Base-by-base conservation (phyloP, 2,113 vertebrate species). In the Dasyurus viverrinus region DNA sequence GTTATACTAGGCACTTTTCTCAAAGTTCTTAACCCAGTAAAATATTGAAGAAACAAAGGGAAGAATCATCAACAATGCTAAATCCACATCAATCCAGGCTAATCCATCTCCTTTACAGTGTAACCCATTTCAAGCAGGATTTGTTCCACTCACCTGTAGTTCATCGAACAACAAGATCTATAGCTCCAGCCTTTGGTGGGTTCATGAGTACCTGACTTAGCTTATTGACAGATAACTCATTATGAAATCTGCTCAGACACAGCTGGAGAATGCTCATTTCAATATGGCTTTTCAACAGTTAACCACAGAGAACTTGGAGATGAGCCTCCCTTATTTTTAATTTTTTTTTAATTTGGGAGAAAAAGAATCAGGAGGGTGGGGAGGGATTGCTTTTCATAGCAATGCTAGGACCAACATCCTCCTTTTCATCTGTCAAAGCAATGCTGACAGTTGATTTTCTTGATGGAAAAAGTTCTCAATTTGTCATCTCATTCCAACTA, bases 171-270 rank as follows among this genome's bases (percentile, higher is more conserved):
- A 7, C 50, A 7, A 9, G 26, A 36, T 27, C 53, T 92, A 68
- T 53, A 22, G 48, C 54, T 54, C 22, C 10, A 47, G 90, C 92
- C 91, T 48, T 23, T 46, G 84, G 42, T 46, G 55, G 53, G n/a
- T 6, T 92, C 53, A 19, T 24, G 36, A 22, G 91, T 14, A 54
- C 55, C 11, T 90, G 54, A 47, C 8, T 24, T 92, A 94, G 22
- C 24, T 89, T 26, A 57, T 30, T 46, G n/a, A 92, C 93, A 53
- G 94, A 95, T 24, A 68, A 94, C 96, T 92, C 95, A 93, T 96
- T 97, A 94, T 91, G 26, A 97, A 98, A 93, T 24, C 94, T 89
- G 76, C 93, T 96, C 93, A 96, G 97, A 98, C 76, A 95, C 96
- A 96, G 89, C 55, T 95, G 89, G 91, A 96, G 97, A 94, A 92